These are phyloP conservation scores for Bothrops jararaca DNA, from an alignment of 2,113 vertebrate genomes.

Conservation along the genomic window DNA sequence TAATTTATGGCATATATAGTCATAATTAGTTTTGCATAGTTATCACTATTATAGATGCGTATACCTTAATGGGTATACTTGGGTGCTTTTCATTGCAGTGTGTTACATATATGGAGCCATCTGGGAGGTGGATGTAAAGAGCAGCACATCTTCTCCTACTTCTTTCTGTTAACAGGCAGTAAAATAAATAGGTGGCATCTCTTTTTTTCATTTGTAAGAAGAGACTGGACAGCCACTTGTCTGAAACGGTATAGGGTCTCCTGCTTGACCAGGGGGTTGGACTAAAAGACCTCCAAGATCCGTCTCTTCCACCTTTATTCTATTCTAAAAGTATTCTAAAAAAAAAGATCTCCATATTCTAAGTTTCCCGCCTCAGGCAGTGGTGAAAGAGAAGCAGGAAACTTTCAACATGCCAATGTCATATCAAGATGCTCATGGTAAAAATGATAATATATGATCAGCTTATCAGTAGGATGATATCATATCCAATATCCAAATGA, in stretches of 20 bases:
- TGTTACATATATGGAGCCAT: not conserved
- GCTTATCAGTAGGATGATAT: not conserved
- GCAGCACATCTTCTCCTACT: not conserved
- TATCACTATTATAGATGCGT: slow-evolving; percentile 25
- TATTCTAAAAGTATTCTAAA: not conserved
- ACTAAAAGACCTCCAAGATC: not conserved
- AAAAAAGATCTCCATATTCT: not conserved
- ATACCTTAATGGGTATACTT: slow-evolving; percentile 7
- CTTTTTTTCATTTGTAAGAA: not conserved
- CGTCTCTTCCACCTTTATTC: no score
- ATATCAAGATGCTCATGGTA: not conserved
- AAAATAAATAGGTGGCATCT: not conserved
- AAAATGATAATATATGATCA: not conserved
- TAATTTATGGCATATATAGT: slow-evolving; percentile 37
- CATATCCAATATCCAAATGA: not conserved
- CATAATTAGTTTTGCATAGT: not conserved
- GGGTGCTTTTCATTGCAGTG: slow-evolving; percentile 10
- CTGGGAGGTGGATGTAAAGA: not conserved
- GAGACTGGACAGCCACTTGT: not conserved
- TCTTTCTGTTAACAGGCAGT: not conserved
- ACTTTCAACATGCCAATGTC: not conserved
- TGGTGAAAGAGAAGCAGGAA: not conserved
- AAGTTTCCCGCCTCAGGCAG: not conserved
- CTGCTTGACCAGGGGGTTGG: not conserved
- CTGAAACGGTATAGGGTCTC: not conserved